These are phyloP conservation scores for Holothuria glaberrima DNA, from an alignment of 35 echinoderm and acorn worm species.

Conservation along the genomic window DNA sequence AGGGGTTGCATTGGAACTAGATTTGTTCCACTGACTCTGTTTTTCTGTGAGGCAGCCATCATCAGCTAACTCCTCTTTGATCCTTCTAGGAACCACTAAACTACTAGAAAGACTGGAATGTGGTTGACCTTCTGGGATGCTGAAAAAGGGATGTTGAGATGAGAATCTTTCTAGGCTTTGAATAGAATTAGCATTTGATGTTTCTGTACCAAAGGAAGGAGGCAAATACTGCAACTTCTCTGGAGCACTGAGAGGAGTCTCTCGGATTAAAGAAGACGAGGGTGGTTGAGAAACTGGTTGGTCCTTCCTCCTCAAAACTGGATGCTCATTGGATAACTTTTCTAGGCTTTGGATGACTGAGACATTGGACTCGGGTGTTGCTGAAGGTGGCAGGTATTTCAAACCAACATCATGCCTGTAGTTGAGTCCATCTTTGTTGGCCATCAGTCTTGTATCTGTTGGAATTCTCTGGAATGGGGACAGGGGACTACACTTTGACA, in stretches of 20 bases:
- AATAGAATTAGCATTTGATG: constrained; percentile 34
- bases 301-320: constrained; percentile 30
- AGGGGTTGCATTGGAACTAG: neutral
- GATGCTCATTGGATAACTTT: constrained; percentile 37
- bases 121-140: neutral
- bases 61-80: no score
- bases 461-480: constrained; percentile 20
- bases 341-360: constrained; percentile 51
- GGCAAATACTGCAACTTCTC: constrained; percentile 50
- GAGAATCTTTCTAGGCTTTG: constrained; percentile 55
- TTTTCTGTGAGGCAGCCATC: neutral
- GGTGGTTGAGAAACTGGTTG: neutral
- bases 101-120: constrained; percentile 31
- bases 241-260: neutral
- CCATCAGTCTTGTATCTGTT: neutral
- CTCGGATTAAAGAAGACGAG: neutral
- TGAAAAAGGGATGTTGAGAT: constrained; percentile 8
- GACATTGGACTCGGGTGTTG: constrained; percentile 12
- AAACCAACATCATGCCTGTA: neutral
- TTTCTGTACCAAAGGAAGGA: constrained; percentile 28
- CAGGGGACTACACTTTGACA: constrained; percentile 33
- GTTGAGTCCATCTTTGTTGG: neutral
- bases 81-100: neutral
- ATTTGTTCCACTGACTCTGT: neutral
- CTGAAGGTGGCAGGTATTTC: constrained; percentile 24